Base-by-base conservation (phyloP, 2,888 invertebrate species). In the Arenicola marina region DNA sequence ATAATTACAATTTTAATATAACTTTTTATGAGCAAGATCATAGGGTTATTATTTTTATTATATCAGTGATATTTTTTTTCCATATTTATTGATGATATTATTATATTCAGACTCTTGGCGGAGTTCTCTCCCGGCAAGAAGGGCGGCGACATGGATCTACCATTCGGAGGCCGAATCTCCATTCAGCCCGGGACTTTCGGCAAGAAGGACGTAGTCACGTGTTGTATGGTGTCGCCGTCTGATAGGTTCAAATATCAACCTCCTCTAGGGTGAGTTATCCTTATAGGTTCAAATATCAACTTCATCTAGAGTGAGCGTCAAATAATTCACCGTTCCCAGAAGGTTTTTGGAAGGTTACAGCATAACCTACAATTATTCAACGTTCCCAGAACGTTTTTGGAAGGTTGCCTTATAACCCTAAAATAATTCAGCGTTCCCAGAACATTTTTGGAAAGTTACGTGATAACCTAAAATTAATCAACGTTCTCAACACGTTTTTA, bases 61-160 rank as follows among this genome's bases (percentile, higher is more conserved):
- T 38, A 18, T 38, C 38, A 38, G 38, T 38, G 18, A 18, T 38
- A 38, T 38, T 38, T 15, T 38, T 38, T 38, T 38, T 15, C 11
- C 11, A 18, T 38, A 15, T 38, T 11, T 38, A 18, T 38, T 38
- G 18, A 18, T 11, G 38, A 15, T 15, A 38, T 38, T 15, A 38
- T 48, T 48, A 24, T 48, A 11, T 48, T 11, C 32, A 53, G 53
- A 32, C 15, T 53, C 4, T 15, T 53, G 15, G 29, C 31, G 32
- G 53, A 53, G 66, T 38, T 69, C 61, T 56, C 71, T 11, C 79
- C 79, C 0, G 78, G 78, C 1, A 77, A 76, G 51, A 76, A 75
- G 59, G 80, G 79, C 26, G 80, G 80, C n/a, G 72, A 72, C 57
- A 79, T 75, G 59, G 73, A 71, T 29, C 71, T 81, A 4, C 78